Base-by-base conservation (phyloP, 2,888 invertebrate genomes). In the Amiota communis region DNA sequence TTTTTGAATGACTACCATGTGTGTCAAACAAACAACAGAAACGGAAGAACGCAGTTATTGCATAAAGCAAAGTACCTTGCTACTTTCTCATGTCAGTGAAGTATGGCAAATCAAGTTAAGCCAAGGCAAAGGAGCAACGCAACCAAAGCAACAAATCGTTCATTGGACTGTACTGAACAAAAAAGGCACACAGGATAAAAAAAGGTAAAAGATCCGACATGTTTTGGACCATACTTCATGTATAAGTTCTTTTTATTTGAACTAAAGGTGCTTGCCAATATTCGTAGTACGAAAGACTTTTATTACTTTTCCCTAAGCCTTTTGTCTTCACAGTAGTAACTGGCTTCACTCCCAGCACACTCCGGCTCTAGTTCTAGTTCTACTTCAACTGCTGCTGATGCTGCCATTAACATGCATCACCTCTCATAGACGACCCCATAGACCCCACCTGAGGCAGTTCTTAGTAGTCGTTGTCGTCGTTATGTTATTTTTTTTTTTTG, bases 31-130 rank as follows among this genome's bases (percentile, higher is more conserved):
- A 75, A 65, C 67, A 65, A 74, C 65, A 71, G 75, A 75, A 77
- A 72, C 73, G 75, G 76, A 76, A 70, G 74, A 74, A 77, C 70
- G 75, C 78, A 79, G 81, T 84, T 78, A 75, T 81, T 77, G 77
- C 75, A 79, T 70, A 75, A 74, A 77, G 72, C 72, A 71, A 75
- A 78, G 73, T 75, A 75, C 73, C 76, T 78, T 75, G 59, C 59
- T 59, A 59, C 17, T 23, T 59, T 59, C 36, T 36, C 36, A 36
- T 36, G 36, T 0, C 36, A 36, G 3, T 36, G 6, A 36, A 36
- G 36, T 6, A 36, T 36, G 8, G 6, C 36, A 36, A 36, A 36
- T 6, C 36, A 36, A 36, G 36, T 36, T 36, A 36, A 36, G 36
- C 36, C 36, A 36, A 15, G 17, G 23, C 65, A 48, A 70, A 73